Base-by-base conservation (phyloP, 1,140 invertebrate genomes). In the Lepidurus apus region DNA sequence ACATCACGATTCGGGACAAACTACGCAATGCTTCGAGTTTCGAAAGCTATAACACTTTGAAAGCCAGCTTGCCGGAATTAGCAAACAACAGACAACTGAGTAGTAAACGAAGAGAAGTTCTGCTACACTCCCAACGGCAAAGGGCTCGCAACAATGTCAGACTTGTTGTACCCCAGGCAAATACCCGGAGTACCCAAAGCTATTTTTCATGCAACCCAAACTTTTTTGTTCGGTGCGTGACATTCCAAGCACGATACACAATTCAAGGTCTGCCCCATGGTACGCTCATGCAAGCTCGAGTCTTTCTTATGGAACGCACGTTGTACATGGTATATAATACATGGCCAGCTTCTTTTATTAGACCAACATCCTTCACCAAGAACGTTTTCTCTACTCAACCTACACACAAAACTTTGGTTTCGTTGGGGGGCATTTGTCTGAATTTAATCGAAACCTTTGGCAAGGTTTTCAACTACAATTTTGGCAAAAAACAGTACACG, bases 181-280 rank as follows among this genome's bases (percentile, higher is more conserved):
- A 65, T 65, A 65, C 53, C 17, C 1, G 4, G 53, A 17, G 53
- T 65, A 65, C 53, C 53, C 53, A 65, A 7, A 65, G 53, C 13
- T 65, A 65, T 65, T 65, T 65, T 65, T 65, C 53, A 13, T 65
- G 53, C 17, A 65, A 9, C 9, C 53, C 13, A 9, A 65, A 65
- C 53, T 65, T 65, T 65, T 65, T 65, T 65, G 17, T 7, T 17
- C 53, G 53, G 53, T 65, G 53, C 53, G 53, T 65, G 53, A 65
- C 53, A 65, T 65, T 65, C 53, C 53, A 65, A 65, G 53, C 53
- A 65, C 53, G 53, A 65, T 65, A 65, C 53, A 65, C 53, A 21
- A 65, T 21, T 65, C 53, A 65, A 65, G 53, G 53, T 65, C 53
- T 65, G 53, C 21, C 34, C 21, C 53, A 65, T 65, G 8, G 21